Conservation (phyloP, 1,140 invertebrate species). For the Delia radicum region DNA sequence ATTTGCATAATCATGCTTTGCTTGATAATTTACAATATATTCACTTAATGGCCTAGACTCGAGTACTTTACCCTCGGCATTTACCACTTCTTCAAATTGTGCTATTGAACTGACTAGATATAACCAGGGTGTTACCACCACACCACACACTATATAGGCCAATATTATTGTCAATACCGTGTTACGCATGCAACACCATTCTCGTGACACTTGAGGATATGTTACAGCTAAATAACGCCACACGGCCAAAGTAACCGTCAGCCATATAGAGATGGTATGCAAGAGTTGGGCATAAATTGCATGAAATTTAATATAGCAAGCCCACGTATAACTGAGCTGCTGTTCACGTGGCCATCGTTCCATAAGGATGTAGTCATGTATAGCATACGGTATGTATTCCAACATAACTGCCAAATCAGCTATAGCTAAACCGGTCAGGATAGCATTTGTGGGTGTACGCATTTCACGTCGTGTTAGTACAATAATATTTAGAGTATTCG, state of each 20-base stretch:
- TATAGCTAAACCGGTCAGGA: slow-evolving; percentile 87
- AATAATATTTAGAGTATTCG: slow-evolving; percentile 92
- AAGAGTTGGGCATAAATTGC: slow-evolving; percentile 81
- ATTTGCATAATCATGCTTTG: slow-evolving; percentile 16
- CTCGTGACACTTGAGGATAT: slow-evolving; percentile 72
- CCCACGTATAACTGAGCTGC: slow-evolving; percentile 72
- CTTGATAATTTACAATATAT: slow-evolving; percentile 45
- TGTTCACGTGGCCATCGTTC: slow-evolving; percentile 42
- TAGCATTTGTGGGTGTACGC: slow-evolving; percentile 80
- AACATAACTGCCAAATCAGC: slow-evolving; percentile 91
- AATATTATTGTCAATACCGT: slow-evolving; percentile 73
- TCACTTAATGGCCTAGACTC: slow-evolving; percentile 40
- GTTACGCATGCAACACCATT: slow-evolving; percentile 74
- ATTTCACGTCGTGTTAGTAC: slow-evolving; percentile 89
- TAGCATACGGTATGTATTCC: slow-evolving; percentile 87
- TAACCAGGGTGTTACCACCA: slow-evolving; percentile 80
- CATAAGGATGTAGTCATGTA: slow-evolving; percentile 73
- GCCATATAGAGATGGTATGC: slow-evolving; percentile 90
- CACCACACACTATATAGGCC: slow-evolving; percentile 77
- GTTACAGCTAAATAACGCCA: slow-evolving; percentile 93
- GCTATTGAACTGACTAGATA: slow-evolving; percentile 71
- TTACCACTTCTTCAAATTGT: slow-evolving; percentile 54
- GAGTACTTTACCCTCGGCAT: slow-evolving; percentile 56
- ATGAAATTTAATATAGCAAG: slow-evolving; percentile 79
- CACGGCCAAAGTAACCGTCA: slow-evolving; percentile 87